Evolutionary conservation across 2,797 vertebrate genomes (phyloP), one percentile per base, ranked within the genome.

Genomic region (Liasis olivaceus): DNA sequence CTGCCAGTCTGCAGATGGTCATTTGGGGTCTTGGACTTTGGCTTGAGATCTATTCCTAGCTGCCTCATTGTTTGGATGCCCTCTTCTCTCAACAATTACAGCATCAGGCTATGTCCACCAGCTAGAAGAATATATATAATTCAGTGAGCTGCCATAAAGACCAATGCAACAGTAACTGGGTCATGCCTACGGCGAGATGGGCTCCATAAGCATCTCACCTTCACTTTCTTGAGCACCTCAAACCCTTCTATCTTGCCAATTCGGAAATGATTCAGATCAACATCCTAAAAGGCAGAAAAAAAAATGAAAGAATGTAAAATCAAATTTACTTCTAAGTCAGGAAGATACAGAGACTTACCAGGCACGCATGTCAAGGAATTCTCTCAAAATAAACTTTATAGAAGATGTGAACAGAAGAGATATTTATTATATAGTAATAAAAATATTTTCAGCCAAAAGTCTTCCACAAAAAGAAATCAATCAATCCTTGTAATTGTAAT

Each of bases 231-330:
- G 94, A 99, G 98, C 92, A 99, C 98, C 89, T 99, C 99, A 93
- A 99, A 98, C n/a, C 99, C 99, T 97, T 99, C 99, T 66, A 99
- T 99, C 95, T 98, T 99, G 92, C 99, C 99, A 96, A 99, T 99
- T 94, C 99, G 98, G 96, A 98, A 99, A 94, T 99, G 99, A 97
- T 99, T 99, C 95, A 99, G 98, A 97, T 99, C 99, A 94, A 99
- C 98, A 94, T 99, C 99, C 99, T 99, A 94, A 81, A 97, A 95
- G 86, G 95, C 60, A 5, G 36, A 89, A 2, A 42, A 42, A 91
- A 1, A n/a, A 14, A 51, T 22, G 54, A 8, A 20, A 47, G 87
- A 63, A 54, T 12, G 8, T 13, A 0, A 12, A 47, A 85, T 86
- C 17, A 94, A 31, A 47, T 24, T 31, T 58, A n/a, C 22, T 51